phyloP scores from a whole-genome alignment of 2,888 invertebrate genomes.

The Himalopsyche kuldschensis region DNA sequence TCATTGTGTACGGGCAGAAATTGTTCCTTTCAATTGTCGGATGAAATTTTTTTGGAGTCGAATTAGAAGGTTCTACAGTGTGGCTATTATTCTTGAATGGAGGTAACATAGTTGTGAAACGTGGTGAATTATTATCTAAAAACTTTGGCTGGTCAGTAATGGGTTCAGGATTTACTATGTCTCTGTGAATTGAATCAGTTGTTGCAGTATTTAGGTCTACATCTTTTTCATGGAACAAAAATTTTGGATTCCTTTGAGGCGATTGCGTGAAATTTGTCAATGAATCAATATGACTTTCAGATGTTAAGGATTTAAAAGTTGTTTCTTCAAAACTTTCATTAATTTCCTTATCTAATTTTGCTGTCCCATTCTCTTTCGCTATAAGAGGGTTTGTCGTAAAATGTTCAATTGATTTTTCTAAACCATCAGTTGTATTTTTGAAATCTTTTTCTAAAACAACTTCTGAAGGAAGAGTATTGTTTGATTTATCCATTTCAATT shows the following conservation, averaged over 20 bases:
- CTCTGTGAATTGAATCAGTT: neutral
- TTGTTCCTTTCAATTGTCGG: neutral
- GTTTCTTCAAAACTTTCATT: neutral
- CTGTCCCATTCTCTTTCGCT: neutral
- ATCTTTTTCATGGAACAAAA: neutral
- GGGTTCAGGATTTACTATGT: neutral
- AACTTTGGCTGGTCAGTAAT: neutral
- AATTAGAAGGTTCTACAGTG: neutral
- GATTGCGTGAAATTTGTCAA: neutral
- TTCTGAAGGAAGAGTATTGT: neutral
- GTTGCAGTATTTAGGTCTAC: neutral
- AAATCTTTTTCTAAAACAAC: neutral
- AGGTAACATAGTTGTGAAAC: neutral
- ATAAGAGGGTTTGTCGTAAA: neutral
- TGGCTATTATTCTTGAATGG: neutral
- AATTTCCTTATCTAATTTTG: neutral
- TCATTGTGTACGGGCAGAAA: neutral
- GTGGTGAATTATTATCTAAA: neutral
- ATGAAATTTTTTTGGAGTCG: neutral
- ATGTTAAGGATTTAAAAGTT: neutral
- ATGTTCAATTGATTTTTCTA: neutral
- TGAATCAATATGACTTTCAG: neutral
- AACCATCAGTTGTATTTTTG: neutral
- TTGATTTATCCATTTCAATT: slow-evolving; percentile 3
- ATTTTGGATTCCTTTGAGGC: neutral